Percentiles rank a stretch among this genome's conserved stretches.
Conservation (phyloP, 2,113 vertebrate genomes). For the Ornithorhynchus anatinus region DNA sequence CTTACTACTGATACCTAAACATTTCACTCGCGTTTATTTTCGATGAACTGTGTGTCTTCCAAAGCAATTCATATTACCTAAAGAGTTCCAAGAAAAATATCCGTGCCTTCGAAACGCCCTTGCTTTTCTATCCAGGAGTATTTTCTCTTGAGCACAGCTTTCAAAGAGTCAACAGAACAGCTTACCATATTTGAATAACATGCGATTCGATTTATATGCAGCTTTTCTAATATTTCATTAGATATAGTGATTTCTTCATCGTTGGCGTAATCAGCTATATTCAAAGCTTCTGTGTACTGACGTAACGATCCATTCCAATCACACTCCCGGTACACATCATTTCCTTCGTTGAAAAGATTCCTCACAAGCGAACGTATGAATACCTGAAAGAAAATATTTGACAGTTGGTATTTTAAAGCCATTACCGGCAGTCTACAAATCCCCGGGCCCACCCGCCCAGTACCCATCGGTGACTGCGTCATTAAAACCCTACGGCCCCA, state of each 20-base stretch:
- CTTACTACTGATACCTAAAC: too few relatives aligned
- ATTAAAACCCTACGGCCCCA: too few relatives aligned
- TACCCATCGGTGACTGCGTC: too few relatives aligned
- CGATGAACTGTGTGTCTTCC: not conserved
- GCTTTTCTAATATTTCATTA: slow-evolving; percentile 82
- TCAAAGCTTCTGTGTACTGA: slow-evolving; percentile 92
- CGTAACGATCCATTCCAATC: slow-evolving; percentile 86
- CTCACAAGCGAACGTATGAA: slow-evolving; percentile 90
- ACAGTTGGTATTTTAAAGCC: not conserved
- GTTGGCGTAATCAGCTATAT: slow-evolving; percentile 89
- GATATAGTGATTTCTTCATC: slow-evolving; percentile 88
- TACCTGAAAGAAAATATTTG: slow-evolving; percentile 74
- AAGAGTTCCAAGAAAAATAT: not conserved
- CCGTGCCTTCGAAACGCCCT: not conserved
- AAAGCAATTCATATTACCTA: not conserved
- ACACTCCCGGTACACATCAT: slow-evolving; percentile 87
- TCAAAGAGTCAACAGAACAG: slow-evolving; percentile 9
- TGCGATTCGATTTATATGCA: slow-evolving; percentile 91
- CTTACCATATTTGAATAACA: slow-evolving; percentile 90
- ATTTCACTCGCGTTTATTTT: not conserved
- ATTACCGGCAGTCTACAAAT: too few relatives aligned
- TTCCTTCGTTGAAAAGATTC: slow-evolving; percentile 94
- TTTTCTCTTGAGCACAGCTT: too few relatives aligned
- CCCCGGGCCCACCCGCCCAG: too few relatives aligned
- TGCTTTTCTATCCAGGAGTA: not conserved